Evolutionary conservation across 2,113 vertebrate species (phyloP).

Genomic region (Apus apus): DNA sequence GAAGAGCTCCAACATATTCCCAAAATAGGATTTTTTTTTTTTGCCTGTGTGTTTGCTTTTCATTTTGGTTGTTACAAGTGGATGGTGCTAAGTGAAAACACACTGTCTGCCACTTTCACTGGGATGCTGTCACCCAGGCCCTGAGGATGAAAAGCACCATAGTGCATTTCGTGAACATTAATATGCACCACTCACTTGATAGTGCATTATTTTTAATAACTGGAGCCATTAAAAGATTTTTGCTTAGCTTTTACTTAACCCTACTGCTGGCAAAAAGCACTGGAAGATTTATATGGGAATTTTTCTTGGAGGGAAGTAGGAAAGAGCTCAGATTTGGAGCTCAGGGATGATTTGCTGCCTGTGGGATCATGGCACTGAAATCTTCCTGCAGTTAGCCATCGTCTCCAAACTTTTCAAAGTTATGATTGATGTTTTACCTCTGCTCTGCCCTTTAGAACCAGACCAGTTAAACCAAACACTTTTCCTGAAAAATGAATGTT

Average conservation of each 20-base stretch:
- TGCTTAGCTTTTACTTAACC: background rate
- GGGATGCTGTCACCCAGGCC: background rate
- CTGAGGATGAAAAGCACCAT: background rate
- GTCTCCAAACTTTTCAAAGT: background rate
- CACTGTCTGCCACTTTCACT: background rate
- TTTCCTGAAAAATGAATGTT: background rate
- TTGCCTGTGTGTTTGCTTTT: background rate
- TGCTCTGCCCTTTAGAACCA: background rate
- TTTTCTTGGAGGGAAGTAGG: background rate
- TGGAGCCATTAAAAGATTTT: background rate
- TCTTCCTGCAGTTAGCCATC: background rate
- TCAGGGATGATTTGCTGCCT: background rate
- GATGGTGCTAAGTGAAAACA: background rate
- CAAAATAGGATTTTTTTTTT: conserved; percentile 16
- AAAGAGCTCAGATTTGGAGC: background rate
- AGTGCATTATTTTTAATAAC: background rate
- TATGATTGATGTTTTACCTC: background rate
- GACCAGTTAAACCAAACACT: background rate
- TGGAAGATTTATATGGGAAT: conserved; percentile 23
- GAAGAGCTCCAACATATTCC: conserved; percentile 22
- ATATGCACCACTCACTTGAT: fast-evolving
- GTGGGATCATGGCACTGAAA: background rate
- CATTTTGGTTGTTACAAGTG: background rate
- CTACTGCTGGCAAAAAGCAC: background rate
- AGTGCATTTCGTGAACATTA: background rate